Evolutionary conservation across 2,888 invertebrate species (phyloP), one percentile per base, ranked within the genome.

Genomic region (Archaeoteleia sp.): DNA sequence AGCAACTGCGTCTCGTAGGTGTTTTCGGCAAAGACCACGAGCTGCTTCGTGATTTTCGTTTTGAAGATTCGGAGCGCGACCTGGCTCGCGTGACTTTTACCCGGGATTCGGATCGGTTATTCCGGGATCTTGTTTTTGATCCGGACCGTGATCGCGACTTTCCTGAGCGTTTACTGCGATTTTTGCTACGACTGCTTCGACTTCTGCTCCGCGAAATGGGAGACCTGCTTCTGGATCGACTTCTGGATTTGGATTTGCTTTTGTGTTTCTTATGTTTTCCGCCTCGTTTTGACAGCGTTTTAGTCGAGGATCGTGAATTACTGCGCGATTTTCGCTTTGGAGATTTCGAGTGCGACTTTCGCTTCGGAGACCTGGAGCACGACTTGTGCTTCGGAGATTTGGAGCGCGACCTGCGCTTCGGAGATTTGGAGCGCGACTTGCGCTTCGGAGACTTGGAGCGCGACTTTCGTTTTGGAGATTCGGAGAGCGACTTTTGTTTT

Each of bases 1-100:
- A 88, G 67, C 87, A 87, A 32, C 83, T 84, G 17, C 82, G 70
- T 23, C 75, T 74, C 30, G 32, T 75, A 1, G 86, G 72, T 6
- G 88, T 88, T 67, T 86, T 73, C 57, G 89, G 89, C 40, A 89
- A 78, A 0, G 91, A 91, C 90, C 91, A 90, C 9, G 90, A 90
- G 70, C 88, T 89, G 0, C 90, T 89, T 0, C 88, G 81, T 1
- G 83, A 84, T 29, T 83, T 78, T 61, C 65, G 79, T 40, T 77
- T 49, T 1, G 71, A 66, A 3, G 78, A 73, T 0, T 13, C 34
- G 0, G 61, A 71, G 2, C 79, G 73, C 8, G 82, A 82, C 29
- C 70, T 80, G 0, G 82, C 82, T 7, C 82, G 66, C 1, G 82
- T 82, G 2, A 82, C 42, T 37, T 74, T 80, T 1, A 83, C 79